phyloP scores from a whole-genome alignment of 2,113 vertebrate species.

The Gymnorhina tibicen region DNA sequence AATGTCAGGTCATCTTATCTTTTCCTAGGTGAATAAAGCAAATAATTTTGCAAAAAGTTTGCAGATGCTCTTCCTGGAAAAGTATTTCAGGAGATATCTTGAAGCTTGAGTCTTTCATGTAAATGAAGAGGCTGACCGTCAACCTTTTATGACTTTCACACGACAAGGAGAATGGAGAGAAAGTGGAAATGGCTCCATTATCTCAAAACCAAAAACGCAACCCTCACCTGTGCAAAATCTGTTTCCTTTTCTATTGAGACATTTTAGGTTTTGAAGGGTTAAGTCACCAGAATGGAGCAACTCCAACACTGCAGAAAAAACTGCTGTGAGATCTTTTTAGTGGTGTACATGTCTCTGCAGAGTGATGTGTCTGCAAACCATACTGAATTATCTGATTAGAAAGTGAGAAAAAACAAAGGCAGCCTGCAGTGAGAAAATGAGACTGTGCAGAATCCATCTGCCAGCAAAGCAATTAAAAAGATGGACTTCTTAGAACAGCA shows the following conservation, averaged over 20 bases:
- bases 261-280: background rate
- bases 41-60: conserved; percentile 47
- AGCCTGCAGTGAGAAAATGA: conserved; percentile 19
- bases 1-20: conserved; percentile 21
- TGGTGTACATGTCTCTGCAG: background rate
- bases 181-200: background rate
- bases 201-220: conserved; percentile 32
- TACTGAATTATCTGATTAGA: background rate
- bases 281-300: background rate
- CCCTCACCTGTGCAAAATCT: background rate
- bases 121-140: background rate
- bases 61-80: conserved; percentile 42
- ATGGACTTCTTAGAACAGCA: conserved; percentile 21
- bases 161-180: background rate
- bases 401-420: background rate
- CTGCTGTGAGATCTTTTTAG: background rate
- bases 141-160: conserved; percentile 5
- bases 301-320: background rate
- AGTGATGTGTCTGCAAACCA: background rate
- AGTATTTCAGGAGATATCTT: background rate
- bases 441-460: background rate
- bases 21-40: conserved; percentile 51
- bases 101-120: background rate
- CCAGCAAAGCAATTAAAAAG: background rate
- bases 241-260: conserved; percentile 1